Percentiles rank a stretch among this genome's conserved stretches.
Evolutionary conservation across 2,113 vertebrate species (phyloP).

Genomic region (Ctenomys sociabilis): DNA sequence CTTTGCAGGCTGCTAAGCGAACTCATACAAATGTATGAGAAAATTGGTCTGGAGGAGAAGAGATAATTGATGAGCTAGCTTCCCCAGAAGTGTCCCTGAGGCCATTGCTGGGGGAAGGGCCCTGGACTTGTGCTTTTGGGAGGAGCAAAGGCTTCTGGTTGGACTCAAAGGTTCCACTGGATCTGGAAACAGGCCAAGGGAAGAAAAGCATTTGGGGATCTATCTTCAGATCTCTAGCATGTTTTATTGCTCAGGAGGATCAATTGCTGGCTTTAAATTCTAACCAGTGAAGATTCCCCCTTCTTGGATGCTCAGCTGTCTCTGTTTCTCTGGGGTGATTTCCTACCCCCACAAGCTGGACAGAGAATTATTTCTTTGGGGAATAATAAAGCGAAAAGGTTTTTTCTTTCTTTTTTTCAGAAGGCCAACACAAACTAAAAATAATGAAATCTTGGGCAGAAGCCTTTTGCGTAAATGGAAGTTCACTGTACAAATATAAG

Average conservation of each 20-base stretch:
- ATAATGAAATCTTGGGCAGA: slow-evolving; percentile 34
- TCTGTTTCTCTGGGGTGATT: not conserved
- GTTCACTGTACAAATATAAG: slow-evolving; percentile 52
- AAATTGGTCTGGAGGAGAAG: slow-evolving; percentile 67
- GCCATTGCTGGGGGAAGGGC: slow-evolving; percentile 49
- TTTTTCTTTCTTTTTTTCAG: not conserved
- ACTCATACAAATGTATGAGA: slow-evolving; percentile 76
- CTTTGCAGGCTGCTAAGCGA: slow-evolving; percentile 49
- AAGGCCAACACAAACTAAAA: slow-evolving; percentile 56
- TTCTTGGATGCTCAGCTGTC: slow-evolving; percentile 24
- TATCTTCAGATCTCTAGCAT: not conserved
- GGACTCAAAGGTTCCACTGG: not conserved
- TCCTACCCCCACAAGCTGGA: not conserved
- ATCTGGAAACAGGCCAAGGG: not conserved
- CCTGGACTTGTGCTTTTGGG: slow-evolving; percentile 30
- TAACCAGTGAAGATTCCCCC: not conserved
- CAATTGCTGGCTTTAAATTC: slow-evolving; percentile 24
- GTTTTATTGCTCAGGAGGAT: slow-evolving; percentile 31
- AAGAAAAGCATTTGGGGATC: not conserved
- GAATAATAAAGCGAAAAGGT: slow-evolving; percentile 38
- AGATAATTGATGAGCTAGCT: slow-evolving; percentile 65
- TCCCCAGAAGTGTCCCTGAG: slow-evolving; percentile 52
- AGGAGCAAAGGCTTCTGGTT: slow-evolving; percentile 35
- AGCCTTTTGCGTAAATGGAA: slow-evolving; percentile 60
- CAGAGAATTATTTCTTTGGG: not conserved